Conservation (phyloP, 1,140 invertebrate genomes). For the Drosophila burlai region DNA sequence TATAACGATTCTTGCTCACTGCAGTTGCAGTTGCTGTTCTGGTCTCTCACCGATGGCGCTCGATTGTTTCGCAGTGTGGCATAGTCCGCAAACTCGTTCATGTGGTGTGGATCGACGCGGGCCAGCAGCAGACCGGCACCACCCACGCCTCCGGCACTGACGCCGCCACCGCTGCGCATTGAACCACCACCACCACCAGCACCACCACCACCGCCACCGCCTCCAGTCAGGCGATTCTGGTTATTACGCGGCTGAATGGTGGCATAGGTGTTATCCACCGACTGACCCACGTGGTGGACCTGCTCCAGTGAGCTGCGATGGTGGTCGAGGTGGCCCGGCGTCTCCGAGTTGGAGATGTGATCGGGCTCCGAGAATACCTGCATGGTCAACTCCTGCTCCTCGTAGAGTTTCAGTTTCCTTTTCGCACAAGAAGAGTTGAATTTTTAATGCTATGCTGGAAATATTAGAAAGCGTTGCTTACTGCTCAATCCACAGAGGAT, state of each 20-base stretch:
- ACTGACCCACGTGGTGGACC: slow-evolving; percentile 77
- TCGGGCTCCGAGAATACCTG: slow-evolving; percentile 93
- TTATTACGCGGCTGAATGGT: slow-evolving; percentile 91
- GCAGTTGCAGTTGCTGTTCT: rapidly evolving
- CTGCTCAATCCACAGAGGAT: slow-evolving; percentile 97
- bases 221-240: slow-evolving; percentile 61
- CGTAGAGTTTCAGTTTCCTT: slow-evolving; percentile 94
- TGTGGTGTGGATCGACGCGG: slow-evolving; percentile 77
- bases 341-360: slow-evolving; percentile 79
- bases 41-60: slow-evolving; percentile 69
- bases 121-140: slow-evolving; percentile 71
- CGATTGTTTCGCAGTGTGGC: slow-evolving; percentile 87
- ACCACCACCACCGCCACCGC: slow-evolving; percentile 47
- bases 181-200: slow-evolving; percentile 77
- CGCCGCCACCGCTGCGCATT: slow-evolving; percentile 72
- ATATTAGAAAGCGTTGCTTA: slow-evolving; percentile 84
- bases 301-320: slow-evolving; percentile 85
- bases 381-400: slow-evolving; percentile 97
- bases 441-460: rapidly evolving
- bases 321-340: slow-evolving; percentile 79
- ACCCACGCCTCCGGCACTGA: slow-evolving; percentile 70
- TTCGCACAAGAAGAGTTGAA: slow-evolving; percentile 45
- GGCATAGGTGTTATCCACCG: slow-evolving; percentile 92
- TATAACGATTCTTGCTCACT: background rate
- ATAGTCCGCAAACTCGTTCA: slow-evolving; percentile 89